Evolutionary conservation across 2,113 vertebrate species (phyloP).

Genomic region (Ageneiosus marmoratus): DNA sequence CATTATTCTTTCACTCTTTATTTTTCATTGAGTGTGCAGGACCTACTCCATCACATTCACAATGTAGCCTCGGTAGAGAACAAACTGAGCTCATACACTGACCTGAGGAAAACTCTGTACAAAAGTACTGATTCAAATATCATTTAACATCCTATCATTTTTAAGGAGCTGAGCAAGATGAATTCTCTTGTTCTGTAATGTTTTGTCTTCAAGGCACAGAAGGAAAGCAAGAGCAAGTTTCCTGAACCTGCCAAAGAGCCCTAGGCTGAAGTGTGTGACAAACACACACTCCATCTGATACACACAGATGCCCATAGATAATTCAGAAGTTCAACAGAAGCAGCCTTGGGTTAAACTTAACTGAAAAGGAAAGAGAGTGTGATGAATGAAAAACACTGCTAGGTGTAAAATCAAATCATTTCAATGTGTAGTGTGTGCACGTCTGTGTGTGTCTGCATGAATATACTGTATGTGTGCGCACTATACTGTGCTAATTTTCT

Average conservation of each 20-base stretch:
- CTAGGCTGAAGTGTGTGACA: slow-evolving; percentile 4
- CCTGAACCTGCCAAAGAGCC: background rate
- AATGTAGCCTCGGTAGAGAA: background rate
- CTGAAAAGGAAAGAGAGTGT: background rate
- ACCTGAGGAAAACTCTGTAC: background rate
- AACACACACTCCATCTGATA: background rate
- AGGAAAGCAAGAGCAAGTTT: background rate
- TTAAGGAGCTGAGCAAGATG: background rate
- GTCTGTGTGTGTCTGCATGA: background rate
- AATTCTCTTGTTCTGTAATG: background rate
- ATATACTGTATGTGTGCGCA: background rate
- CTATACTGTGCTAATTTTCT: background rate
- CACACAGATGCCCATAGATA: background rate
- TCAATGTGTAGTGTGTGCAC: background rate
- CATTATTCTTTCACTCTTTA: background rate
- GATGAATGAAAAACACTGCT: background rate
- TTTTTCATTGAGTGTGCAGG: background rate
- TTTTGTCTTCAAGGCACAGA: background rate
- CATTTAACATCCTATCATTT: background rate
- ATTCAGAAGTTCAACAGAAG: background rate
- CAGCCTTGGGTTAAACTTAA: background rate
- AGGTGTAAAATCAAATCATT: background rate
- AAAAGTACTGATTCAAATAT: background rate
- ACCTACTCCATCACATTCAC: background rate
- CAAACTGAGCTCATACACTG: background rate